Conservation (phyloP, 2,888 invertebrate genomes). For the Tetranychus piercei region DNA sequence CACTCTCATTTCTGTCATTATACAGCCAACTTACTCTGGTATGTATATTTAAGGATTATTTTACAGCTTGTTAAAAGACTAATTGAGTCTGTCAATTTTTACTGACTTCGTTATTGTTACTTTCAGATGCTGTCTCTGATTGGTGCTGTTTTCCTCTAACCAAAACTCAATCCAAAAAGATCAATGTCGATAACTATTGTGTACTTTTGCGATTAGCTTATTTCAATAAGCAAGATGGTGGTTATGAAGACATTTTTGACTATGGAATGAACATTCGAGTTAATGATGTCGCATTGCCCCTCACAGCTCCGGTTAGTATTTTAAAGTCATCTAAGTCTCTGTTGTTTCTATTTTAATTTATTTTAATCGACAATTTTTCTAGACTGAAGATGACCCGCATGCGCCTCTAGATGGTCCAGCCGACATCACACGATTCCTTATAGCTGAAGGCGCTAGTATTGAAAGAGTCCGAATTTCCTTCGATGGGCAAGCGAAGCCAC, state of each 20-base stretch:
- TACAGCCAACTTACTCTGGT: conserved; percentile 5
- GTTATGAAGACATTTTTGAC: conserved; percentile 5
- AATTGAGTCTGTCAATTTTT: too few relatives aligned
- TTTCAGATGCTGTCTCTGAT: conserved; percentile 5
- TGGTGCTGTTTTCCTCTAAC: neutral
- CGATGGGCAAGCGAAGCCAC: neutral
- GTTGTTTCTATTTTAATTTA: neutral
- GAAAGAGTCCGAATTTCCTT: conserved; percentile 6
- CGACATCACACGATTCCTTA: neutral
- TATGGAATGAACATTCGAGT: neutral
- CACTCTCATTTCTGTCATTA: neutral
- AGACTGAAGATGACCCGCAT: neutral
- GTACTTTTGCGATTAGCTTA: neutral
- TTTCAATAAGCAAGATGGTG: neutral
- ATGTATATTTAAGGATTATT: neutral
- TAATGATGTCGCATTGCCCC: neutral
- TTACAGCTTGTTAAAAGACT: too few relatives aligned
- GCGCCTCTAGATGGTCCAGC: conserved; percentile 4
- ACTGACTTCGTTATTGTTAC: neutral
- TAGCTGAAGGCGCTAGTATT: neutral
- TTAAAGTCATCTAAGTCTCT: neutral
- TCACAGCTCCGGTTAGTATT: neutral
- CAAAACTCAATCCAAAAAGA: neutral
- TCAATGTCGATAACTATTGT: conserved; percentile 7
- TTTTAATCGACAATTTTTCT: neutral